Percentiles rank a stretch among this genome's conserved stretches.
Evolutionary conservation across 53 echinoderm and acorn worm species (phyloP).

Genomic region (Hippasteria phrygiana): DNA sequence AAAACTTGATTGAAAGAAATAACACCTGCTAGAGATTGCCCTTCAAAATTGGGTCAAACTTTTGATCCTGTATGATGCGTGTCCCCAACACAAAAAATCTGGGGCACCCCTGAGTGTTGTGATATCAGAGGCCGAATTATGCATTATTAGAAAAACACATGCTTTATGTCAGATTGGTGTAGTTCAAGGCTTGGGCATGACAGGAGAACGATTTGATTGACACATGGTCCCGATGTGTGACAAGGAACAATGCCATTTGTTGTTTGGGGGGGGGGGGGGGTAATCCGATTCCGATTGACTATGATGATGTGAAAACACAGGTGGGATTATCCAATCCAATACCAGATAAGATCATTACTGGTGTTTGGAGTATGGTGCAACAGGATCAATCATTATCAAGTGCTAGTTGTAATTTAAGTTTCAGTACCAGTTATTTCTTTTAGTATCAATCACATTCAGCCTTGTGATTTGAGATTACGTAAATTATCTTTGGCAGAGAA

Average conservation of each 20-base stretch:
- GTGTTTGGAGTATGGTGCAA: neutral
- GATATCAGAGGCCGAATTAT: constrained; percentile 20
- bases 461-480: too few relatives aligned
- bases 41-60: constrained; percentile 46
- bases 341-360: neutral
- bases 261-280: neutral
- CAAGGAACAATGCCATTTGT: constrained; percentile 16
- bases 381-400: too few relatives aligned
- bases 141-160: constrained; percentile 52
- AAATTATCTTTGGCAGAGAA: too few relatives aligned
- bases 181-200: neutral
- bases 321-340: constrained; percentile 39
- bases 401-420: too few relatives aligned
- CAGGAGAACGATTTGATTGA: constrained; percentile 10
- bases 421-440: too few relatives aligned
- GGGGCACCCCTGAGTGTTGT: constrained; percentile 16
- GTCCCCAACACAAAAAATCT: constrained; percentile 22
- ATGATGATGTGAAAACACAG: neutral
- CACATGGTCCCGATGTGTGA: constrained; percentile 12
- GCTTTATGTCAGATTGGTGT: constrained; percentile 23
- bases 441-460: too few relatives aligned
- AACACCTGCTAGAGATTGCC: constrained; percentile 18
- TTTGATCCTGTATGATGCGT: constrained; percentile 1
- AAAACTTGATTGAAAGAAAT: constrained; percentile 26
- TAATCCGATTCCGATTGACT: constrained; percentile 27